Evolutionary conservation across 2,113 vertebrate species (phyloP).

Genomic region (Excalfactoria chinensis): DNA sequence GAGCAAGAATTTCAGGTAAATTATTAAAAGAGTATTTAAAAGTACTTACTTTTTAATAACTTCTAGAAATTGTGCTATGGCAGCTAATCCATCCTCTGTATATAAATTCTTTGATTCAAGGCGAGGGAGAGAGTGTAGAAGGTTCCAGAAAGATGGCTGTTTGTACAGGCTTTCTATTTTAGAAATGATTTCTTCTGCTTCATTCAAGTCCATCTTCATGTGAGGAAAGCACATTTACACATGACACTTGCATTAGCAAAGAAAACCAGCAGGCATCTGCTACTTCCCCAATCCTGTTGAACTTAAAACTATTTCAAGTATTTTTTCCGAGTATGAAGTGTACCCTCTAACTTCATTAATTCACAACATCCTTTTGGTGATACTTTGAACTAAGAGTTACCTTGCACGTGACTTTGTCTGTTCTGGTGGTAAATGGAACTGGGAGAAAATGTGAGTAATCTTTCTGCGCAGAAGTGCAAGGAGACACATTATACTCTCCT

Average conservation of each 20-base stretch:
- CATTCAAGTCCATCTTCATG: conserved; percentile 71
- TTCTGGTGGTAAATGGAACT: background rate
- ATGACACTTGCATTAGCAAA: background rate
- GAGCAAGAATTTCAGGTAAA: background rate
- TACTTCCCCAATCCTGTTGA: background rate
- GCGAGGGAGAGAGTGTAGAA: conserved; percentile 54
- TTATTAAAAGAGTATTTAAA: background rate
- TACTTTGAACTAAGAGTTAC: background rate
- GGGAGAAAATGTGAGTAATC: background rate
- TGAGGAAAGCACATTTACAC: background rate
- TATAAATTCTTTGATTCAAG: background rate
- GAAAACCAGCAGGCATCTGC: rapidly evolving
- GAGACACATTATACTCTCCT: background rate
- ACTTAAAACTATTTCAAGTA: background rate
- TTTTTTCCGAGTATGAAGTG: background rate
- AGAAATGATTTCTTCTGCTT: conserved; percentile 66
- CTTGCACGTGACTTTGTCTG: background rate
- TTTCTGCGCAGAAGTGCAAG: background rate
- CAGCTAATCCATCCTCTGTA: background rate
- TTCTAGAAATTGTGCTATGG: background rate
- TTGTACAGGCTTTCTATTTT: conserved; percentile 70
- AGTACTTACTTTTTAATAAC: conserved; percentile 61
- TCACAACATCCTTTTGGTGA: background rate
- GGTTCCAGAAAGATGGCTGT: conserved; percentile 72
- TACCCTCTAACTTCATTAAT: background rate